Base-by-base conservation (phyloP, 2,888 invertebrate species). In the Pheosia gnoma region DNA sequence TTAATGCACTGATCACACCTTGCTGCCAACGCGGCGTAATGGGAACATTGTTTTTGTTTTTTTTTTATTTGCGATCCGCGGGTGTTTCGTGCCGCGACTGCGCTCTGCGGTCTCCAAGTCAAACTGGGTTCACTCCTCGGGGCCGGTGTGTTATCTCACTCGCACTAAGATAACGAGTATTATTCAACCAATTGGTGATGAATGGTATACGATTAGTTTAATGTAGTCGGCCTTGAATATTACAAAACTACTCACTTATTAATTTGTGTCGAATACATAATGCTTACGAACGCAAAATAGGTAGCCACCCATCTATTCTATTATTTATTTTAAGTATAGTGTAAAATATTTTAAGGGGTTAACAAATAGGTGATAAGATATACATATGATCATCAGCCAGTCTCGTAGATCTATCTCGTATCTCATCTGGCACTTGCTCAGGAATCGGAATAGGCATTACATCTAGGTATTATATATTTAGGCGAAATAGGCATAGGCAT, bases 21-120 rank as follows among this genome's bases (percentile, higher is more conserved):
- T 93, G 70, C 76, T 90, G 84, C 90, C 87, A 82, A 89, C 81
- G 70, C 93, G 93, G 67, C 93, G 90, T 70, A 93, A 78, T 72
- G 93, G 90, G 77, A 89, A 84, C 94, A 93, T 93, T 65, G 59
- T 71, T 67, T 60, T 60, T 60, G 57, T 79, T 74, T 71, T 61
- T 75, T 76, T 80, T 78, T 72, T 84, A 81, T 85, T 85, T 81
- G 78, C 74, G 72, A 74, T 74, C 70, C 72, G 74, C 76, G 69
- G 70, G 77, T 67, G 70, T 75, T 71, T 67, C 73, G 76, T 74
- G 72, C 76, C 77, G 83, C 84, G 84, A 25, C 77, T 77, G 82
- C 82, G 83, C 78, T 76, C 75, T 72, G 71, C 79, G 76, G 77
- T 76, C 75, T 83, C 79, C 76, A 83, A 82, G 80, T 80, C 75